Evolutionary conservation across 2,113 vertebrate genomes (phyloP), one percentile per base, ranked within the genome.

Genomic region (Nipponia nippon): DNA sequence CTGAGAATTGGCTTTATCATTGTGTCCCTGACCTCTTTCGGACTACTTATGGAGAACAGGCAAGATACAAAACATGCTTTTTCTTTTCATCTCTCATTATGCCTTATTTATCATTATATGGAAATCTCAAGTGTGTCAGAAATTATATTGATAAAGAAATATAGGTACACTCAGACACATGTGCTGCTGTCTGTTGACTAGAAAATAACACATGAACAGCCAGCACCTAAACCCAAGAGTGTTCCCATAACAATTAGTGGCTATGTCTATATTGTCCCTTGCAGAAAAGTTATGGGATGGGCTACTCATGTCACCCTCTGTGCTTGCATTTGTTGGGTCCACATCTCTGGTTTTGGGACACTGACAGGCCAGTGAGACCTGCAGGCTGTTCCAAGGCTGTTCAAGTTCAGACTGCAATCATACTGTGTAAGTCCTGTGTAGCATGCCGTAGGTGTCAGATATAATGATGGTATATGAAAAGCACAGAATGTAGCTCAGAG

Each of bases 11-110:
- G 88, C 91, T 99, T 99, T 96, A 92, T 99, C 70, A 97, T 99
- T 92, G 96, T 99, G 67, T 99, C 99, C 4, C 97, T 99, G 95
- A 99, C 98, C 10, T 98, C 98, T 38, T 97, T 99, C 66, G 99
- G 99, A 52, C 98, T 98, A 81, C 97, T 99, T 92, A 96, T 99
- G 26, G 99, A 99, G 56, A 98, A 98, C 96, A 99, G 98, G 99
- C 98, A 98, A 97, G 97, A 93, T 18, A 30, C 42, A 66, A 76
- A 91, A 30, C 19, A 25, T 4, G 6, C 20, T 76, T 90, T 46
- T 2, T 38, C 44, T 79, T 59, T 29, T 18, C 5, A 81, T 83
- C 47, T 56, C 56, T 76, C 56, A 15, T 58, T 92, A 42, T 72
- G 9, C 16, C 23, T 85, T 72, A 29, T 50, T 81, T 65, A 15